Evolutionary conservation across 2,797 vertebrate species (phyloP).

Genomic region (Malurus leucopterus): DNA sequence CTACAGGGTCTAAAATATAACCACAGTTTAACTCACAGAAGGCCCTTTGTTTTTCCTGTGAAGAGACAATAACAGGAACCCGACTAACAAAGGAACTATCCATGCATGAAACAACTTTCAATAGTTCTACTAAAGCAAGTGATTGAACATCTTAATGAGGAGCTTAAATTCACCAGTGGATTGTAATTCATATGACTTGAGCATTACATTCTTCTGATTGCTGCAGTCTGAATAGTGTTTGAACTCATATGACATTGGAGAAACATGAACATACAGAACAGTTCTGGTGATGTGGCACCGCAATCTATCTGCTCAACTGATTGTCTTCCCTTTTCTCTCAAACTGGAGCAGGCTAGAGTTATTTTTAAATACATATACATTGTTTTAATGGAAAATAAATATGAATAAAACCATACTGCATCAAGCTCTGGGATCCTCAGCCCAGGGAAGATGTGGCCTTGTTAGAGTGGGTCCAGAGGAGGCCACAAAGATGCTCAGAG

Average conservation of each 20-base stretch:
- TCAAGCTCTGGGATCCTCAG: not conserved
- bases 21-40: not conserved
- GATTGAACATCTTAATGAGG: slow-evolving; percentile 24
- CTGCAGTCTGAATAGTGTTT: not conserved
- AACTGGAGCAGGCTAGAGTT: not conserved
- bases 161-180: not conserved
- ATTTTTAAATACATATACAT: not conserved
- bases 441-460: not conserved
- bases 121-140: slow-evolving; percentile 18
- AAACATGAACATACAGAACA: not conserved
- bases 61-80: not conserved
- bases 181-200: not conserved
- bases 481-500: not conserved
- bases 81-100: not conserved
- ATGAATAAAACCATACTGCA: not conserved
- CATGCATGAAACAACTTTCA: not conserved
- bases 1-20: not conserved
- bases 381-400: not conserved
- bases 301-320: not conserved
- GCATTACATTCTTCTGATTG: not conserved
- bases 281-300: not conserved
- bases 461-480: not conserved
- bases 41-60: slow-evolving; percentile 9
- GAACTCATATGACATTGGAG: not conserved
- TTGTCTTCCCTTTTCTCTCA: not conserved